Conservation (phyloP, 1,140 invertebrate genomes). For the Propsilocerus akamusi region DNA sequence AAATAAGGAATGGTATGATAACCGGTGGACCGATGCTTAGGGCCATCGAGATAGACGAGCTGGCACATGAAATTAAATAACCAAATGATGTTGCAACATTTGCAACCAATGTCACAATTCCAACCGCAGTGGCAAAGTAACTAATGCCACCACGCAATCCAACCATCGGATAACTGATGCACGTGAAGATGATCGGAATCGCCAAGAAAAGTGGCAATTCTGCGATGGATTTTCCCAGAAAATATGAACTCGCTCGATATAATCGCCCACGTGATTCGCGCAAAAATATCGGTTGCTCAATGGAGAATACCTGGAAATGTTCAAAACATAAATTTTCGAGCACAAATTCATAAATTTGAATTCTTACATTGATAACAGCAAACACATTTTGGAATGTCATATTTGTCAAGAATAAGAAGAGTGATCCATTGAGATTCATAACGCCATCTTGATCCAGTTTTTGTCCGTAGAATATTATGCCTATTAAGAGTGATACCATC, state of each 20-base stretch:
- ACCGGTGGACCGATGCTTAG: slow-evolving; percentile 76
- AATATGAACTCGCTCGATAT: slow-evolving; percentile 86
- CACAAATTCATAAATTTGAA: neutral
- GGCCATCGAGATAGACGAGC: slow-evolving; percentile 63
- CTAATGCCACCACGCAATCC: slow-evolving; percentile 51
- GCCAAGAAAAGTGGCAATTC: slow-evolving; percentile 67
- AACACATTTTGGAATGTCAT: slow-evolving; percentile 89
- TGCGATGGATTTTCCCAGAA: slow-evolving; percentile 76
- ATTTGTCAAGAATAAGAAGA: slow-evolving; percentile 83
- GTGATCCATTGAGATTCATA: slow-evolving; percentile 90
- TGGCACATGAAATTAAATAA: slow-evolving; percentile 79
- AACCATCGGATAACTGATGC: slow-evolving; percentile 75
- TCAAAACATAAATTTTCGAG: neutral
- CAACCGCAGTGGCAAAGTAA: slow-evolving; percentile 56
- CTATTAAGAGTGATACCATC: slow-evolving; percentile 73
- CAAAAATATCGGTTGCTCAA: slow-evolving; percentile 80
- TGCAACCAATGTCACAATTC: slow-evolving; percentile 61
- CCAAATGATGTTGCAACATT: slow-evolving; percentile 86
- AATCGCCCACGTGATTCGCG: slow-evolving; percentile 81
- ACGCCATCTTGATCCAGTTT: slow-evolving; percentile 69
- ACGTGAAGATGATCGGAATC: slow-evolving; percentile 67
- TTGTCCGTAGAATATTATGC: slow-evolving; percentile 78
- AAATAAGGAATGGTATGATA: slow-evolving; percentile 81
- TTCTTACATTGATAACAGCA: slow-evolving; percentile 70
- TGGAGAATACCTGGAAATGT: slow-evolving; percentile 65